Percentiles rank a stretch among this genome's conserved stretches.
These are phyloP conservation scores for Periophthalmus magnuspinnatus DNA, from an alignment of 2,797 vertebrate genomes.

Conservation along the genomic window DNA sequence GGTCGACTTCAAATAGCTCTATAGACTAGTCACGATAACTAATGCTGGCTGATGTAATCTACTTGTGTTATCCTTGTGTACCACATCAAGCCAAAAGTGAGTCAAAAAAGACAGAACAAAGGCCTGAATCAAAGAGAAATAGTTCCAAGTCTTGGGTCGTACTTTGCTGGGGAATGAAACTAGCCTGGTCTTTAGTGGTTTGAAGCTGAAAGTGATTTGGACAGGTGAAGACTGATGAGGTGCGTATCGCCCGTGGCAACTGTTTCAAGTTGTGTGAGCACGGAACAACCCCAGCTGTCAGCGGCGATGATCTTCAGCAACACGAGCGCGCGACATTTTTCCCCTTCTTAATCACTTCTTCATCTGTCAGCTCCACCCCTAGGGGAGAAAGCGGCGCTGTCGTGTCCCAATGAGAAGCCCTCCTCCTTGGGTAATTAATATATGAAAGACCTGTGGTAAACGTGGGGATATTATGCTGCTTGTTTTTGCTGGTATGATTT, in stretches of 20 bases:
- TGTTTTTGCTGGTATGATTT: conserved; percentile 47
- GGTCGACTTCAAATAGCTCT: conserved; percentile 26
- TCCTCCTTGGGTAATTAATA: conserved; percentile 73
- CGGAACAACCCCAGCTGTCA: conserved; percentile 73
- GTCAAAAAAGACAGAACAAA: conserved; percentile 1
- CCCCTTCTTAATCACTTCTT: conserved; percentile 68
- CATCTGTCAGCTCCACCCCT: conserved; percentile 72
- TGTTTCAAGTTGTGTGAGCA: conserved; percentile 73
- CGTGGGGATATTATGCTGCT: conserved; percentile 57
- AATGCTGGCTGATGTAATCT: conserved; percentile 11
- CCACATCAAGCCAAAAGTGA: conserved; percentile 9
- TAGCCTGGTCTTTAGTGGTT: conserved; percentile 52
- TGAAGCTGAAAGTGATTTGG: conserved; percentile 67
- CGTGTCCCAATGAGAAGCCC: conserved; percentile 67
- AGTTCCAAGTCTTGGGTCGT: conserved; percentile 2
- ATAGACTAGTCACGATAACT: conserved; percentile 13
- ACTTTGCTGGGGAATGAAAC: conserved; percentile 2
- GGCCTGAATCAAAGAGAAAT: conserved; percentile 10
- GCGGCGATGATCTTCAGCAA: conserved; percentile 65
- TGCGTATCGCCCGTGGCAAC: conserved; percentile 76
- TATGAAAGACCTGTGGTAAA: conserved; percentile 64
- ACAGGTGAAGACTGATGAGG: conserved; percentile 79
- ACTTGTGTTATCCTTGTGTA: conserved; percentile 10
- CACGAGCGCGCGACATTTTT: conserved; percentile 66
- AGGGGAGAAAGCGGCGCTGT: conserved; percentile 54